These are phyloP conservation scores for Heterodera filipjevi DNA, from an alignment of 2,888 invertebrate species.

Conservation along the genomic window DNA sequence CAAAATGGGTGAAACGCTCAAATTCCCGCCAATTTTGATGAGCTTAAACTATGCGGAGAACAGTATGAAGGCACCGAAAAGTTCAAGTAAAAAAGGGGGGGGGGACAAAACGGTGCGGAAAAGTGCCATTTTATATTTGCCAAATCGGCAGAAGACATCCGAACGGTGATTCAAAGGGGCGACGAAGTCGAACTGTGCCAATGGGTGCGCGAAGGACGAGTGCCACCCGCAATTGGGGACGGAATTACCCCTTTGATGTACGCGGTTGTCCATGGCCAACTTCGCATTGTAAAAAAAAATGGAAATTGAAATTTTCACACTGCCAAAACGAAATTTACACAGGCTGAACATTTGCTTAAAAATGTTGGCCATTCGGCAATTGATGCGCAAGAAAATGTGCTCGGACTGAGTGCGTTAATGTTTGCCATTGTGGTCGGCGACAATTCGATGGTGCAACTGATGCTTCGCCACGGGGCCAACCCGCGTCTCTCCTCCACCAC, in stretches of 20 bases:
- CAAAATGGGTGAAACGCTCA: constrained; percentile 18
- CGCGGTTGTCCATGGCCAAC: constrained; percentile 16
- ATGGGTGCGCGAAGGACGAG: constrained; percentile 14
- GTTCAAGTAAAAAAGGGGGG: neutral
- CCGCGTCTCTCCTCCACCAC: constrained; percentile 26
- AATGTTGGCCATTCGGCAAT: neutral
- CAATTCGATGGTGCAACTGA: constrained; percentile 24
- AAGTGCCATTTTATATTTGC: neutral
- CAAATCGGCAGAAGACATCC: constrained; percentile 17
- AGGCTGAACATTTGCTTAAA: constrained; percentile 24
- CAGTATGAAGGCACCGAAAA: constrained; percentile 20
- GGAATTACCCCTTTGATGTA: constrained; percentile 27
- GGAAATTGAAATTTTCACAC: neutral
- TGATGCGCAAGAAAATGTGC: constrained; percentile 26
- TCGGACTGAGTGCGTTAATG: constrained; percentile 26
- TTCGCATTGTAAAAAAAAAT: neutral
- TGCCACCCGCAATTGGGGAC: constrained; percentile 10
- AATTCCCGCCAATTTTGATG: constrained; percentile 25
- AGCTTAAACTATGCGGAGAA: constrained; percentile 25
- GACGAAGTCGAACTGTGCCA: constrained; percentile 14
- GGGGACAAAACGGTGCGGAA: neutral
- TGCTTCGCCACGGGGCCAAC: constrained; percentile 23
- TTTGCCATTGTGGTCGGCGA: constrained; percentile 27
- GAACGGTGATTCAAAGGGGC: constrained; percentile 21
- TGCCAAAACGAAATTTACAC: too few relatives aligned